Conservation (phyloP, 1,140 invertebrate species). For the Euwallacea fornicatus region DNA sequence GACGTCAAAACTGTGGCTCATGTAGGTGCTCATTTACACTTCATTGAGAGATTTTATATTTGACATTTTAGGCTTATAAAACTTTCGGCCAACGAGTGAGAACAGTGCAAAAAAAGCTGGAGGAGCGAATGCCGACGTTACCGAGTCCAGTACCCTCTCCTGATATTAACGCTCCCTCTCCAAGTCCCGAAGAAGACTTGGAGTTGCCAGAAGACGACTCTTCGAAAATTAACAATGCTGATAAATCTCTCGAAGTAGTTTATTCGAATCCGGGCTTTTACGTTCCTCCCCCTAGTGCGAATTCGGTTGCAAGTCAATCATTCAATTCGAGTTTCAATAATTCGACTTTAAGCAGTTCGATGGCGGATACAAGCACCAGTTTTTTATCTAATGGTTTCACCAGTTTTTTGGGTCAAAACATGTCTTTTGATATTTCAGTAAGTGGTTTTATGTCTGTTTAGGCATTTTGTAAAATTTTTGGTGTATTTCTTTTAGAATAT, state of each 20-base stretch:
- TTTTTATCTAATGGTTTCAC: constrained; percentile 50
- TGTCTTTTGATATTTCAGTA: constrained; percentile 54
- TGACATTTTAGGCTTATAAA: constrained; percentile 75
- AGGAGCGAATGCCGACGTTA: constrained; percentile 70
- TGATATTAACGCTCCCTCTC: constrained; percentile 80
- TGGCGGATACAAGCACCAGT: constrained; percentile 31
- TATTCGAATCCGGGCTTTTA: constrained; percentile 49
- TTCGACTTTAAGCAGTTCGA: constrained; percentile 18
- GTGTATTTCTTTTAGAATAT: constrained; percentile 24
- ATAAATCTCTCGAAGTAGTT: not conserved
- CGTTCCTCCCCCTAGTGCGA: constrained; percentile 40
- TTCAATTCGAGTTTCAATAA: constrained; percentile 13
- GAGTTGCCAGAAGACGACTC: constrained; percentile 64
- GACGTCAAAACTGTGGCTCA: constrained; percentile 93
- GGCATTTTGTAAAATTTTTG: too few relatives aligned
- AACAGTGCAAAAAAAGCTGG: constrained; percentile 79
- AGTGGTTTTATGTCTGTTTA: constrained; percentile 21
- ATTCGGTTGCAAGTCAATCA: constrained; percentile 29
- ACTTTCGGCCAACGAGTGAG: constrained; percentile 87
- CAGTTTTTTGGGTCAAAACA: constrained; percentile 54
- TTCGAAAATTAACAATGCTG: not conserved
- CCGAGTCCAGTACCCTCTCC: constrained; percentile 72
- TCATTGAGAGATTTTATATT: not conserved
- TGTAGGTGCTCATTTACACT: constrained; percentile 63
- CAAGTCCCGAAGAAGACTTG: constrained; percentile 77